Conservation (phyloP, 1,140 invertebrate genomes). For the Dendrolimus punctatus region DNA sequence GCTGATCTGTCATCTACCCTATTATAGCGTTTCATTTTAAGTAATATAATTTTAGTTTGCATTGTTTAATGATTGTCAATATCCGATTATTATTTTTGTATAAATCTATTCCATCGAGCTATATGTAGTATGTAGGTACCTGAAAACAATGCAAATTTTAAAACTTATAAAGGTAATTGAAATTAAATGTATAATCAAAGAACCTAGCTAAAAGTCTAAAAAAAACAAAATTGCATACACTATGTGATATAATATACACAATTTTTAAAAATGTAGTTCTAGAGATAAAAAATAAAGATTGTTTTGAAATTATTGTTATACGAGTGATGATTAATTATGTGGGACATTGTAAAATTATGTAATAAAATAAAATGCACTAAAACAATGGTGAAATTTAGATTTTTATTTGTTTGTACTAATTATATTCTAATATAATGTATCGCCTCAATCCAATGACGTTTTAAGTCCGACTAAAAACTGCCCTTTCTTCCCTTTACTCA, state of each 20-base stretch:
- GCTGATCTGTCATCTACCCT: too few species aligned
- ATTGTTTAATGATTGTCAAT: too few species aligned
- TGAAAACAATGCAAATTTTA: slow-evolving; percentile 9
- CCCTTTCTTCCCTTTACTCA: too few species aligned
- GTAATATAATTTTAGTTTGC: too few species aligned
- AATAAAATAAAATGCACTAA: slow-evolving; percentile 54
- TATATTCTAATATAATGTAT: too few species aligned
- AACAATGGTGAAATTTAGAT: slow-evolving; percentile 31
- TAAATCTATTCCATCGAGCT: neutral
- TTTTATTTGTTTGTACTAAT: too few species aligned
- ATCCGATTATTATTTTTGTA: neutral
- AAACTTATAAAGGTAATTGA: slow-evolving; percentile 8
- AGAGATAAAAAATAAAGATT: slow-evolving; percentile 27
- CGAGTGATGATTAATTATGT: slow-evolving; percentile 17
- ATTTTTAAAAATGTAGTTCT: slow-evolving; percentile 49
- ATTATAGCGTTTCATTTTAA: too few species aligned
- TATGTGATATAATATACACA: slow-evolving; percentile 60
- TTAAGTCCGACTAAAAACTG: too few species aligned
- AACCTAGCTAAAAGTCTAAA: too few species aligned
- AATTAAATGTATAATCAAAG: too few species aligned
- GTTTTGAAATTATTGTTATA: slow-evolving; percentile 50
- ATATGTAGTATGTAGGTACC: slow-evolving; percentile 7
- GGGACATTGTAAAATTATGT: slow-evolving; percentile 25
- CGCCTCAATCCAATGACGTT: too few species aligned
- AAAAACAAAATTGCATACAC: slow-evolving; percentile 26